Conservation (phyloP, 2,888 invertebrate species). For the Philereme vetulata region DNA sequence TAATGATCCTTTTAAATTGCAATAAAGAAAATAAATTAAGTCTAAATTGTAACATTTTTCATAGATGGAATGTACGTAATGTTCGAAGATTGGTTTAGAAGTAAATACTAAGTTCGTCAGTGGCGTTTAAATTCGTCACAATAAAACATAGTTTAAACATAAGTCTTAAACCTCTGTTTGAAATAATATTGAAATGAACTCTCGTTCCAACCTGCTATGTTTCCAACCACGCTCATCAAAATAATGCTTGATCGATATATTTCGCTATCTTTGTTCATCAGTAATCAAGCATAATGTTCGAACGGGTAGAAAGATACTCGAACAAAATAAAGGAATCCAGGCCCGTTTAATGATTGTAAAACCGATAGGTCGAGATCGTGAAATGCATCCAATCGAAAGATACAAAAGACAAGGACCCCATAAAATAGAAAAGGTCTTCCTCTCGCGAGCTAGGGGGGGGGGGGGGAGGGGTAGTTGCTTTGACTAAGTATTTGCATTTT, state of each 20-base stretch:
- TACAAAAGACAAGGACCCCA: conserved; percentile 37
- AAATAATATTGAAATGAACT: too few species aligned
- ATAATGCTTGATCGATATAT: conserved; percentile 5
- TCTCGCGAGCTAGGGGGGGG: conserved; percentile 1
- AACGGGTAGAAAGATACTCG: conserved; percentile 15
- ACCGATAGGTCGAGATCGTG: conserved; percentile 42
- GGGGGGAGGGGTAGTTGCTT: conserved; percentile 30
- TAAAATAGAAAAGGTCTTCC: conserved; percentile 25
- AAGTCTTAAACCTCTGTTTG: too few species aligned
- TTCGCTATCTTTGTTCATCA: conserved; percentile 8
- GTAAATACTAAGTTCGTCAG: too few species aligned
- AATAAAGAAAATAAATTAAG: too few species aligned
- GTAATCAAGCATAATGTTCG: conserved; percentile 23
- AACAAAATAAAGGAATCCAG: conserved; percentile 6
- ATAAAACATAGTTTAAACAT: too few species aligned
- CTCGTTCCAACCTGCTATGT: too few species aligned
- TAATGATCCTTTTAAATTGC: too few species aligned
- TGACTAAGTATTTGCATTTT: conserved; percentile 40
- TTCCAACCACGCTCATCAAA: too few species aligned
- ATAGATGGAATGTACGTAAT: too few species aligned
- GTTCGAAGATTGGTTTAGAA: too few species aligned
- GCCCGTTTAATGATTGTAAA: conserved; percentile 45
- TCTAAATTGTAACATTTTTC: too few species aligned
- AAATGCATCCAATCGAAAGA: conserved; percentile 50
- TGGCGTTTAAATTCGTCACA: too few species aligned